Base-by-base conservation (phyloP, 2,797 vertebrate species). In the Nothura maculosa region DNA sequence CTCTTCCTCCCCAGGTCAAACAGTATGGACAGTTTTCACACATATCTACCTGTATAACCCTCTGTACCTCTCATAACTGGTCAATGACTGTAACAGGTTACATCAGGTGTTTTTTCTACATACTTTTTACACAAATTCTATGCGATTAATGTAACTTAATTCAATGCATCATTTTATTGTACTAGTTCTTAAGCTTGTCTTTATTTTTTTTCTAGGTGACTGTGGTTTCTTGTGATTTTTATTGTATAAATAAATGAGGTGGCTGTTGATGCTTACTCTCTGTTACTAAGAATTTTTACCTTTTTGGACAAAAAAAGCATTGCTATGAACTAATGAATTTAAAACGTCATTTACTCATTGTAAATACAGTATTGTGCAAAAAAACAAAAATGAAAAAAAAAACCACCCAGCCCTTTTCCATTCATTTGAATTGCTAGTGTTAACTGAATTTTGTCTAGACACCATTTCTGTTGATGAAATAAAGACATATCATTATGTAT, bases 1-100 rank as follows among this genome's bases (percentile, higher is more conserved):
- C 98, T 98, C 98, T 98, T 99, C 98, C 98, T 98, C 98, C 98
- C 98, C 97, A 98, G 98, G 98, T 99, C 97, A 98, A 98, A 98
- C 99, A 99, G 98, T 98, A 98, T 98, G 97, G 98, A 99, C 98
- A 99, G 98, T 99, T 98, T 98, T 99, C 99, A 99, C 99, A 99
- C 99, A 99, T 99, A 99, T 99, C 99, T 99, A 99, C 99, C 99
- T 99, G 99, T 99, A 99, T 99, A 99, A 99, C 99, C 98, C 99
- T 99, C 99, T 98, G 99, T 99, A 99, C 99, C 99, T 99, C 99
- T 99, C 99, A 99, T 99, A 99, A 99, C 99, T 99, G 99, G 99
- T 99, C 99, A 99, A 99, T 98, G 99, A 99, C 99, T 99, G 99
- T 99, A 99, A 99, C 99, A 99, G 98, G 99, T 99, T 98, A 99